phyloP scores from a whole-genome alignment of 2,797 vertebrate genomes.

The Apogon talboti region DNA sequence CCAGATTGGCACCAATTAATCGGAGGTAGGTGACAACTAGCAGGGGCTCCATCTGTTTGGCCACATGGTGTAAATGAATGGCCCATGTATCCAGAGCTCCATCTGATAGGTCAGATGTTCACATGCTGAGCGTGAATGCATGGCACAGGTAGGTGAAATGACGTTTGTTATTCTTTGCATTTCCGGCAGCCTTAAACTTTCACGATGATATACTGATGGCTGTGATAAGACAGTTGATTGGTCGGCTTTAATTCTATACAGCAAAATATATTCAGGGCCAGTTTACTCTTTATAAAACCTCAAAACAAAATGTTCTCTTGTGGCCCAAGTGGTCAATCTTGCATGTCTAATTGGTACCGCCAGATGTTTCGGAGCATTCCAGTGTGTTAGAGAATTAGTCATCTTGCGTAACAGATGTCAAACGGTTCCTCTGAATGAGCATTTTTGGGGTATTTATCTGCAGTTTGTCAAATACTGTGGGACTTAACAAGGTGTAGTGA shows the following conservation, averaged over 20 bases:
- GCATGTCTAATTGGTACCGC: conserved; percentile 71
- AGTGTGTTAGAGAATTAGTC: conserved; percentile 52
- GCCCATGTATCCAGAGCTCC: too few relatives aligned
- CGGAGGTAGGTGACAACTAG: background rate
- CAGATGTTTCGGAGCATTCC: conserved; percentile 71
- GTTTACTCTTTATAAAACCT: conserved; percentile 38
- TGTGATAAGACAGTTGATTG: too few relatives aligned
- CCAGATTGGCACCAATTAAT: too few relatives aligned
- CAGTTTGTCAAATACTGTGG: conserved; percentile 30
- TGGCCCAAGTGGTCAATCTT: conserved; percentile 46
- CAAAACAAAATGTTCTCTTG: conserved; percentile 54
- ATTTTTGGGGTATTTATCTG: conserved; percentile 37
- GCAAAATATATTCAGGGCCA: background rate
- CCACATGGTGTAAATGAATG: too few relatives aligned
- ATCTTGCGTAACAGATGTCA: conserved; percentile 65
- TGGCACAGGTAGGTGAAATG: too few relatives aligned
- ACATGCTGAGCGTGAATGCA: too few relatives aligned
- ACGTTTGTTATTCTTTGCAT: too few relatives aligned
- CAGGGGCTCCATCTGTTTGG: background rate
- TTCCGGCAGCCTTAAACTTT: too few relatives aligned
- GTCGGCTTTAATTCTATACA: background rate
- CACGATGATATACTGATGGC: background rate
- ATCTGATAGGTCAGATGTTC: too few relatives aligned
- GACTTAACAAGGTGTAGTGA: conserved; percentile 64
- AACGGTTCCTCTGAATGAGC: conserved; percentile 54